Percentiles rank a stretch among this genome's conserved stretches.
Evolutionary conservation across 2,888 invertebrate genomes (phyloP).

Genomic region (Trimorus sp.): DNA sequence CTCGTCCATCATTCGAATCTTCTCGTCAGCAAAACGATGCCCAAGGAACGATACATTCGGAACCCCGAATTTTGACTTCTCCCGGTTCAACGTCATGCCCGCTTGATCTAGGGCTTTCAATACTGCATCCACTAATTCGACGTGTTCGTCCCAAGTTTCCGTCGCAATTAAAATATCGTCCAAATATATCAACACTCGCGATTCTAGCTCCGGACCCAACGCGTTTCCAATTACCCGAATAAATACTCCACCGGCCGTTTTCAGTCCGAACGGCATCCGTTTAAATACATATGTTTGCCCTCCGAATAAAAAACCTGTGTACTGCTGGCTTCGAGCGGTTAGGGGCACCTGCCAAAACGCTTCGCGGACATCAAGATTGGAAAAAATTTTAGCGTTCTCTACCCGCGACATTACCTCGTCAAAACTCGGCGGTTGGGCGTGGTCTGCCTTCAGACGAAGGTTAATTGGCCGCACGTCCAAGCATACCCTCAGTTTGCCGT

Average conservation of each 20-base stretch:
- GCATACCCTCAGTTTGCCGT: constrained; percentile 1
- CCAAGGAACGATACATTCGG: too few species aligned
- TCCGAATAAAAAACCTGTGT: constrained; percentile 3
- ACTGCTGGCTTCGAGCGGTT: not conserved
- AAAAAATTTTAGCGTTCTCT: not conserved
- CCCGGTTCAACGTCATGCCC: not conserved
- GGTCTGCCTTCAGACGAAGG: not conserved
- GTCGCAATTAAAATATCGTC: constrained; percentile 14
- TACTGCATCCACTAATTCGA: not conserved
- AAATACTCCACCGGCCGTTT: constrained; percentile 7
- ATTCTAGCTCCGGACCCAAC: not conserved
- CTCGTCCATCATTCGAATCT: too few species aligned
- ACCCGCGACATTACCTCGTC: not conserved
- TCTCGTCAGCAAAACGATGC: too few species aligned
- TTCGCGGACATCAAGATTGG: not conserved
- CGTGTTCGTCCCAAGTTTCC: not conserved
- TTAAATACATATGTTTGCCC: constrained; percentile 12
- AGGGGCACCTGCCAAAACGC: constrained; percentile 4
- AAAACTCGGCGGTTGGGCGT: not conserved
- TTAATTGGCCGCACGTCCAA: constrained; percentile 9
- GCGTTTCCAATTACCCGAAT: not conserved
- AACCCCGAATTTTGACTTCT: too few species aligned
- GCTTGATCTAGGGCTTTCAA: not conserved
- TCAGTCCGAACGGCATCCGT: constrained; percentile 1
- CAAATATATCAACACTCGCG: not conserved